Conservation (phyloP, 1,140 invertebrate genomes). For the Lamellibrachia luymesi region DNA sequence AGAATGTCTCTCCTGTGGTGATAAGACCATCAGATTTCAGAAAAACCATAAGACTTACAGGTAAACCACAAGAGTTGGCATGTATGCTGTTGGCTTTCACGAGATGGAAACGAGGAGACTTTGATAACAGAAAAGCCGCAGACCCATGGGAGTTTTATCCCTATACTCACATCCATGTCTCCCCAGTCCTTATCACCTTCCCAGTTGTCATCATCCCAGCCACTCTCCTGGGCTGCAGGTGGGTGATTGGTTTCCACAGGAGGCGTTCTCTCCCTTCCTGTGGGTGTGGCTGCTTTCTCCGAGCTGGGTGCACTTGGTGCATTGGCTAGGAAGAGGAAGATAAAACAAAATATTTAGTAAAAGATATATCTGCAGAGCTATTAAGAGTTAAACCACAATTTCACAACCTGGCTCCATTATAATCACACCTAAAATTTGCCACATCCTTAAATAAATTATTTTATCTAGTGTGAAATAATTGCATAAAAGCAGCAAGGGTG, state of each 20-base stretch:
- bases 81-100: too few species aligned
- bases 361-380: too few species aligned
- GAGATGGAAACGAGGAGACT: too few species aligned
- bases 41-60: background rate
- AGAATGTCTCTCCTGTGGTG: too few species aligned
- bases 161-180: conserved; percentile 70
- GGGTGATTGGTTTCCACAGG: background rate
- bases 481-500: too few species aligned
- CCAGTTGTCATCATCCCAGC: conserved; percentile 83
- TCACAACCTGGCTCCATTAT: too few species aligned
- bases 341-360: background rate
- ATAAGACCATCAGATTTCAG: too few species aligned
- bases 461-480: too few species aligned
- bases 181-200: conserved; percentile 77
- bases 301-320: background rate
- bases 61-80: conserved; percentile 18
- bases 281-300: background rate
- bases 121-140: background rate
- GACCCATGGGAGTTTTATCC: background rate
- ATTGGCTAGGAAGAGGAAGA: background rate
- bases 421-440: too few species aligned
- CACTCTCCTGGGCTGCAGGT: conserved; percentile 50
- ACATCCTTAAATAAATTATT: too few species aligned
- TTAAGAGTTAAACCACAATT: too few species aligned
- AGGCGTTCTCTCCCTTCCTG: background rate